Percentiles rank a stretch among this genome's conserved stretches.
phyloP scores from a whole-genome alignment of 2,888 invertebrate genomes.

The Platypus cylindrus region DNA sequence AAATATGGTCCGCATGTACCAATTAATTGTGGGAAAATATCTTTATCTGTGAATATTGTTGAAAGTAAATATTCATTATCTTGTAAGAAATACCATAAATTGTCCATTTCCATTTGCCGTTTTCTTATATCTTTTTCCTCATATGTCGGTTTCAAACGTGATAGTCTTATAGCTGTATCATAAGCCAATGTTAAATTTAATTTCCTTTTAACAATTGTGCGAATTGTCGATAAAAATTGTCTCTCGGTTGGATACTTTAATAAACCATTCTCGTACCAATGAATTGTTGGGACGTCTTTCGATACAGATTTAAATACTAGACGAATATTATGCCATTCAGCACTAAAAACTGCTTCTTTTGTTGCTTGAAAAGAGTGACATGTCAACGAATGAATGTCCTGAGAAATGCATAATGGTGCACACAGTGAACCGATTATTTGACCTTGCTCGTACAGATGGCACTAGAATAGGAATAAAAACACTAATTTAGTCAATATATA shows the following conservation, averaged over 20 bases:
- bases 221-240: slow-evolving; percentile 41
- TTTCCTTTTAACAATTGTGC: slow-evolving; percentile 39
- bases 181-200: slow-evolving; percentile 42
- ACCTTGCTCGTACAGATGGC: slow-evolving; percentile 40
- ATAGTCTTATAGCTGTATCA: slow-evolving; percentile 38
- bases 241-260: slow-evolving; percentile 41
- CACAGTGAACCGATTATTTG: slow-evolving; percentile 51
- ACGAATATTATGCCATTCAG: slow-evolving; percentile 43
- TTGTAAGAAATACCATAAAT: slow-evolving; percentile 49
- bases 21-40: slow-evolving; percentile 50
- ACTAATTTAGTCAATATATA: not conserved
- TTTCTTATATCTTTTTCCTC: slow-evolving; percentile 32
- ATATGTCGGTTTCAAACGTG: slow-evolving; percentile 36
- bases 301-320: slow-evolving; percentile 45
- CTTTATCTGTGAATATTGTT: slow-evolving; percentile 43
- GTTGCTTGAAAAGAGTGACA: slow-evolving; percentile 49
- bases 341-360: slow-evolving; percentile 49
- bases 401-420: slow-evolving; percentile 43
- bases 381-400: slow-evolving; percentile 41
- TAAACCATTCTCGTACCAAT: slow-evolving; percentile 36
- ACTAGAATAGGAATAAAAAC: slow-evolving; percentile 33
- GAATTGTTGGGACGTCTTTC: slow-evolving; percentile 32
- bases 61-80: slow-evolving; percentile 55
- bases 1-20: slow-evolving; percentile 50
- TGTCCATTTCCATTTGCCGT: slow-evolving; percentile 43